phyloP scores from a whole-genome alignment of 2,797 vertebrate genomes.

The Parotocinclus haroldoi region DNA sequence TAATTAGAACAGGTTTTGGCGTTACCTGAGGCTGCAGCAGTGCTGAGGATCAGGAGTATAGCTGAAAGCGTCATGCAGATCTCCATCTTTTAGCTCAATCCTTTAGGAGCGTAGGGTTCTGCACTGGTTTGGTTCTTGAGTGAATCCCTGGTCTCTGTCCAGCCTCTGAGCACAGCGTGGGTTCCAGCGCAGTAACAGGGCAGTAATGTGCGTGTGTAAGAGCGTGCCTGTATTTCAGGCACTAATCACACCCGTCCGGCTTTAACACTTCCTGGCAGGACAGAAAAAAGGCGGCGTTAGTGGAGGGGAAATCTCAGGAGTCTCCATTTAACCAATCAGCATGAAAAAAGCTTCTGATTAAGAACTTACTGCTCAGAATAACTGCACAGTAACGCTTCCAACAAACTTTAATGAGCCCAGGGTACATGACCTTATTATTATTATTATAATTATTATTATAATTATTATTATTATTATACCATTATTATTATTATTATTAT shows the following conservation, averaged over 20 bases:
- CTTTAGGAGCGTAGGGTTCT: neutral
- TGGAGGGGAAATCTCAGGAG: slow-evolving; percentile 16
- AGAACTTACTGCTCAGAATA: too few relatives aligned
- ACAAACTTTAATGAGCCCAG: too few relatives aligned
- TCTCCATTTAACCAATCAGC: slow-evolving; percentile 25
- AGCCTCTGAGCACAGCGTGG: slow-evolving; percentile 22
- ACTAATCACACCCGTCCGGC: slow-evolving; percentile 49
- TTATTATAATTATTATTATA: too few relatives aligned
- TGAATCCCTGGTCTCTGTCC: slow-evolving; percentile 20
- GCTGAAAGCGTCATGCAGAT: slow-evolving; percentile 28
- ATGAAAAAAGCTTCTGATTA: slow-evolving; percentile 15
- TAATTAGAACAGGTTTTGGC: neutral
- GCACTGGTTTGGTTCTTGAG: slow-evolving; percentile 10
- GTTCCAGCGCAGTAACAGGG: slow-evolving; percentile 7
- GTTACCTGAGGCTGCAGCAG: slow-evolving; percentile 60
- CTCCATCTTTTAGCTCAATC: slow-evolving; percentile 54
- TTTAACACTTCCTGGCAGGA: slow-evolving; percentile 53
- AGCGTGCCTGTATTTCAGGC: slow-evolving; percentile 29
- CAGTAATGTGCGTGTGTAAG: slow-evolving; percentile 23
- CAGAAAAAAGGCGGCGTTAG: slow-evolving; percentile 20
- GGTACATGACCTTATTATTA: too few relatives aligned
- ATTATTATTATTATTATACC: too few relatives aligned
- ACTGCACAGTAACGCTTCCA: too few relatives aligned
- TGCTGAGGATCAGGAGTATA: slow-evolving; percentile 55
- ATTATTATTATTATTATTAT: too few relatives aligned